Evolutionary conservation across 2,797 vertebrate species (phyloP), one percentile per base, ranked within the genome.

Genomic region (Aphelocoma californica): DNA sequence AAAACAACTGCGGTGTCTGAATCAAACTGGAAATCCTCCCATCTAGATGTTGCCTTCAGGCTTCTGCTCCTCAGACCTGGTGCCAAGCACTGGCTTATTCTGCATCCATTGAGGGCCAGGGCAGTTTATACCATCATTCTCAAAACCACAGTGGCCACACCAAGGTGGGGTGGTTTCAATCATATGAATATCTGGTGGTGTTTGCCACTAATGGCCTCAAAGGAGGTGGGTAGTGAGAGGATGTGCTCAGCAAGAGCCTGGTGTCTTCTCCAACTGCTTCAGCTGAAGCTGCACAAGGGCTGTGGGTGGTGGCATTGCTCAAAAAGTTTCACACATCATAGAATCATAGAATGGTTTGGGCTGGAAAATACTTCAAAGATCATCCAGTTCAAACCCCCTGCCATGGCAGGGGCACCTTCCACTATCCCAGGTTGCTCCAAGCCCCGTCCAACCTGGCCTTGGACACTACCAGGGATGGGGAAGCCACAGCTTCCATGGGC

Each of bases 381-480:
- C 17, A 36, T 19, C 18, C 21, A 14, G 11, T 42, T 66, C 19
- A 34, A 32, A 1, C 2, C 0, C 10, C 6, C 13, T 47, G 4
- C 18, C 21, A 9, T 20, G 31, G 16, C 47, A 72, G 26, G 45
- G 26, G 3, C 28, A 42, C 5, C 8, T 72, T 66, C 6, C 47
- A 6, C 40, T 1, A 15, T 0, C 0, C 21, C 40, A 90, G 67
- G 10, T 9, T 38, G 13, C 14, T 85, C 28, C 54, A 53, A 48
- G 4, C 1, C 31, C 9, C 6, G 2, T 60, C 26, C 47, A 66
- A 0, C 5, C 34, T 42, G 15, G 38, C 6, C 88, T 72, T 5
- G 31, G 1, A 29, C 26, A 66, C 18, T 32, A 2, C 4, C 23
- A 66, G 40, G 31, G 60, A 42, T 24, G 23, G 3, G 6, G 7